Evolutionary conservation across 1,140 invertebrate species (phyloP), one percentile per base, ranked within the genome.

Genomic region (Brachionus manjavacas): DNA sequence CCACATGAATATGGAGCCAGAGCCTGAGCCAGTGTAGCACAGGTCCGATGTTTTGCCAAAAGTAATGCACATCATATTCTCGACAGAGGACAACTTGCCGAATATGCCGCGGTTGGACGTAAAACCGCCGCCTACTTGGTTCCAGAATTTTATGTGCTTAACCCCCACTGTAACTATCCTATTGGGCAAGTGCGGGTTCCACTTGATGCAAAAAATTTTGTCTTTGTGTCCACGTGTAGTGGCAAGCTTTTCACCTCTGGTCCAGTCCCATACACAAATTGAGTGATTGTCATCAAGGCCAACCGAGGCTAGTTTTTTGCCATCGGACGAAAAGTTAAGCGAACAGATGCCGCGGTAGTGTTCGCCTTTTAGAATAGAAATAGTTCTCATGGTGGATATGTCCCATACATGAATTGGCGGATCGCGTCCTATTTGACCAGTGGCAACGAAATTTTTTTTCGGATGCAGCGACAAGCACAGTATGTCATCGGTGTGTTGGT

Each of bases 141-240:
- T 88, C 89, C 89, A 90, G 87, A 90, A 90, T 85, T 89, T 90
- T 85, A 90, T 89, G 85, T 89, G 89, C 85, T 90, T 90, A 7
- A 89, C 86, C 64, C 89, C 89, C 31, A 90, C 89, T 55, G 89
- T 88, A 7, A 90, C 87, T 28, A 90, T 80, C 74, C 88, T 87
- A 84, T 86, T 87, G 16, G 72, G 16, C 52, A 89, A 88, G 85
- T 88, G 86, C 23, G 89, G 89, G 86, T 90, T 89, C 89, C 89
- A 90, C 83, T 89, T 89, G 25, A 90, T 87, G 7, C 88, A 88
- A 88, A 89, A 90, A 85, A 90, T 90, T 85, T 90, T 90, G 85
- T 89, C 89, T 81, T 89, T 90, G 85, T 90, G 88, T 28, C 89
- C 90, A 81, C 89, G 89, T 85, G 70, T 86, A 14, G 88, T 88